Conservation (phyloP, 2,113 vertebrate genomes). For the Marmota flaviventris region DNA sequence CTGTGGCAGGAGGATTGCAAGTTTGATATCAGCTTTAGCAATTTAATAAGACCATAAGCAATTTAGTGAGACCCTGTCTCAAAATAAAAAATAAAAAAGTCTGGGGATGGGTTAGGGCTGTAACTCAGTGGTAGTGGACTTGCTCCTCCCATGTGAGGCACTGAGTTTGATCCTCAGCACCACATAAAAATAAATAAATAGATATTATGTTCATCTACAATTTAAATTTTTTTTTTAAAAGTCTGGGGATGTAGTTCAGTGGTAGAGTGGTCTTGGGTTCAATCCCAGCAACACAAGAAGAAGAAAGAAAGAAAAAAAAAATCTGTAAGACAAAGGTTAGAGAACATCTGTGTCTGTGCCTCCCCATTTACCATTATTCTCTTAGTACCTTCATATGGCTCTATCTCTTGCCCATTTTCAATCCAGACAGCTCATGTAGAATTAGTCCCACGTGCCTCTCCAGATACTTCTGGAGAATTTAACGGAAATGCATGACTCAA, state of each 20-base stretch:
- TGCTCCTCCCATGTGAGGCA: too few relatives aligned
- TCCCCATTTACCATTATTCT: background rate
- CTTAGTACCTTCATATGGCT: background rate
- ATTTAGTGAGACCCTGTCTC: background rate
- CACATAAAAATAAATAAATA: too few relatives aligned
- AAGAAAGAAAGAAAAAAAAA: background rate
- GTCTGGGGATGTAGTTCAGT: too few relatives aligned
- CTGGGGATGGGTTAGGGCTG: background rate
- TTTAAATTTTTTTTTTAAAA: too few relatives aligned
- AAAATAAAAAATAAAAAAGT: background rate
- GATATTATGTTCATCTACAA: too few relatives aligned
- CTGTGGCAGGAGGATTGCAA: background rate
- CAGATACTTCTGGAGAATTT: background rate
- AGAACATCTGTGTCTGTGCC: background rate
- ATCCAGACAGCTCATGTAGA: background rate
- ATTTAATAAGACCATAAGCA: background rate
- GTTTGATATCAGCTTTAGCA: background rate
- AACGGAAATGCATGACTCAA: background rate
- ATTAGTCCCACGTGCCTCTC: background rate
- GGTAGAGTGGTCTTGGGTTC: background rate
- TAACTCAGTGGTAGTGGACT: too few relatives aligned
- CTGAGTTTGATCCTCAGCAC: too few relatives aligned
- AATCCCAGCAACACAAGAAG: background rate
- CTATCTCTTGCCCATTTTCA: background rate
- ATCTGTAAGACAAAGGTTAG: conserved; percentile 15